Conservation (phyloP, 2,888 invertebrate genomes). For the Amphipoea lucens region DNA sequence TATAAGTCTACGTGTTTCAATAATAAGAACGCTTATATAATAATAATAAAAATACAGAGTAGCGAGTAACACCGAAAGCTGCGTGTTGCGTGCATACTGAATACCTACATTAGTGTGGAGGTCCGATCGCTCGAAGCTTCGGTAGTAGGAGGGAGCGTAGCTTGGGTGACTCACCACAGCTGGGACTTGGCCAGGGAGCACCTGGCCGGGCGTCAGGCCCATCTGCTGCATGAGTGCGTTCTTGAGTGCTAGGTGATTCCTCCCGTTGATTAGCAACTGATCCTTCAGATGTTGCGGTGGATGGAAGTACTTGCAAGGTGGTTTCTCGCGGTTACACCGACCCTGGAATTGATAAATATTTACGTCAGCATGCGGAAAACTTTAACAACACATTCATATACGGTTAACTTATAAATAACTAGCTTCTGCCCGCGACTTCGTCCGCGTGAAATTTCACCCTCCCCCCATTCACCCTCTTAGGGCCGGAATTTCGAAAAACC, state of each 20-base stretch:
- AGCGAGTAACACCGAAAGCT: slow-evolving; percentile 88
- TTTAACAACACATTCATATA: slow-evolving; percentile 5
- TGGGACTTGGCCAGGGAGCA: slow-evolving; percentile 98
- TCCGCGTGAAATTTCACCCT: too few species aligned
- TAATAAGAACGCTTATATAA: slow-evolving; percentile 78
- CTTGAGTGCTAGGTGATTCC: slow-evolving; percentile 99
- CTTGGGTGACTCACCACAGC: slow-evolving; percentile 94
- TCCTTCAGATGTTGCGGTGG: slow-evolving; percentile 99
- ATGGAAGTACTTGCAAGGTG: slow-evolving; percentile 99
- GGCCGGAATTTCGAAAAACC: too few species aligned
- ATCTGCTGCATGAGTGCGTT: slow-evolving; percentile 99
- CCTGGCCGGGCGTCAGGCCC: slow-evolving; percentile 97
- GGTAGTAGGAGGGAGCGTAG: slow-evolving; percentile 52
- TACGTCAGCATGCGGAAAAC: slow-evolving; percentile 22
- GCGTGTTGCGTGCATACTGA: slow-evolving; percentile 85
- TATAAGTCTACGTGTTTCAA: slow-evolving; percentile 80
- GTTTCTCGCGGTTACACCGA: slow-evolving; percentile 99
- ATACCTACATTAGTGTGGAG: slow-evolving; percentile 77
- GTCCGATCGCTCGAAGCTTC: slow-evolving; percentile 88
- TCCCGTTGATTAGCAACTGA: slow-evolving; percentile 99
- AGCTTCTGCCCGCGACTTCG: too few species aligned
- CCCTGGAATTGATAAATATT: slow-evolving; percentile 92
- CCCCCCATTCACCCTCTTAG: too few species aligned
- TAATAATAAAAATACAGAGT: slow-evolving; percentile 68
- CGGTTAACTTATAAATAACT: slow-evolving; percentile 22